Conservation (phyloP, 2,113 vertebrate genomes). For the Emydura subglobosa region DNA sequence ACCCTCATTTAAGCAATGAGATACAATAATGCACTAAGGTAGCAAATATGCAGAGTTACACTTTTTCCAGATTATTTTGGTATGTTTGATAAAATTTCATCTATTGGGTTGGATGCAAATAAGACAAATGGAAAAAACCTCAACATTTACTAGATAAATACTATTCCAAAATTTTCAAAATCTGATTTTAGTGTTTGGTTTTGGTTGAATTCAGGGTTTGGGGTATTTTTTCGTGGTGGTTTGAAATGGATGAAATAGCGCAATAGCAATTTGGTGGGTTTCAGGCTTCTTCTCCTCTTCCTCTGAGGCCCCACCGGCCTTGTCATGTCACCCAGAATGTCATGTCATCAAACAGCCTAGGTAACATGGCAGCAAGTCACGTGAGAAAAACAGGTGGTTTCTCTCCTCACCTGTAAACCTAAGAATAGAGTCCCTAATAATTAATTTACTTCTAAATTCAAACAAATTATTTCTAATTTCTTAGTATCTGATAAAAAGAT, state of each 20-base stretch:
- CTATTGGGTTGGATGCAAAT: background rate
- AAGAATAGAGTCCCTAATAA: background rate
- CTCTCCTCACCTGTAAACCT: background rate
- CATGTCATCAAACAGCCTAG: background rate
- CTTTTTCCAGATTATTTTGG: background rate
- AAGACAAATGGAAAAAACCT: background rate
- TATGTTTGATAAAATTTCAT: background rate
- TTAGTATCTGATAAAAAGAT: background rate
- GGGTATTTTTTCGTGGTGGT: background rate
- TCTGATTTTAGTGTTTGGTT: background rate
- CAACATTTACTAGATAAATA: background rate
- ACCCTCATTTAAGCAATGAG: background rate
- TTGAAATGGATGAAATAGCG: background rate
- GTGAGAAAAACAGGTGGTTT: background rate
- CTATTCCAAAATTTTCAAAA: background rate
- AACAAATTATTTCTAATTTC: background rate
- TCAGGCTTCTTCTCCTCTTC: background rate
- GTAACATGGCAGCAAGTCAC: background rate
- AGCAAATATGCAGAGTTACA: background rate
- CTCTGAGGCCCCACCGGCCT: background rate
- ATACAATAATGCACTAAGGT: background rate
- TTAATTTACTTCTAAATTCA: background rate
- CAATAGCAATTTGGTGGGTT: background rate
- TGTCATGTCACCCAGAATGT: background rate
- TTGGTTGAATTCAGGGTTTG: background rate